phyloP scores from a whole-genome alignment of 92 coral and sea anemone species.

The Virgularia gustaviana region DNA sequence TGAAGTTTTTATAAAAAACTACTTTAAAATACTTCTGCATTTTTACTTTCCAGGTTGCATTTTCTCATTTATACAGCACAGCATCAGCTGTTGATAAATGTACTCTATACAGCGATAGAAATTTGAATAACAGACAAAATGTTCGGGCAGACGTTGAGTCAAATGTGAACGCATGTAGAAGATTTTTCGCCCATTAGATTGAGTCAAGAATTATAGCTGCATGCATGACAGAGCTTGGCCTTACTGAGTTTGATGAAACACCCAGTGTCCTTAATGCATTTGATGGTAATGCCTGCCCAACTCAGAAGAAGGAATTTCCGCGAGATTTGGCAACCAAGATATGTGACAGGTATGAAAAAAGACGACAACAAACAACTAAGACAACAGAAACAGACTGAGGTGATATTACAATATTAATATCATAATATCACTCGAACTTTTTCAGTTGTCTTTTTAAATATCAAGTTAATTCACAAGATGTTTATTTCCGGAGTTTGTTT shows the following conservation, averaged over 20 bases:
- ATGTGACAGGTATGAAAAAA: slow-evolving; percentile 10
- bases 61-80: slow-evolving; percentile 21
- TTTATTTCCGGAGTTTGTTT: no score
- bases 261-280: background rate
- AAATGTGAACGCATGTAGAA: slow-evolving; percentile 5
- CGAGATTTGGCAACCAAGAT: slow-evolving; percentile 7
- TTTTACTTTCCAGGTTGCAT: slow-evolving; percentile 10
- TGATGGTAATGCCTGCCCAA: slow-evolving; percentile 1
- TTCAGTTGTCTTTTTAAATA: no score
- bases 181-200: background rate
- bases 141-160: slow-evolving; percentile 22
- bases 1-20: background rate
- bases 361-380: slow-evolving; percentile 17
- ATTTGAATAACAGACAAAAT: slow-evolving; percentile 7
- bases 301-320: background rate
- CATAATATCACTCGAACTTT: no score
- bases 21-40: background rate
- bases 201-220: slow-evolving; percentile 3
- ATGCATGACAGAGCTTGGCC: background rate
- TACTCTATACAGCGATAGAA: slow-evolving; percentile 16
- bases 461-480: no score
- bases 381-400: background rate
- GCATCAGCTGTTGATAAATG: slow-evolving; percentile 18
- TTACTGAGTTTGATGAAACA: slow-evolving; percentile 2
- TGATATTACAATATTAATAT: no score